These are phyloP conservation scores for Chelonoidis abingdonii DNA, from an alignment of 2,113 vertebrate species.

Conservation along the genomic window DNA sequence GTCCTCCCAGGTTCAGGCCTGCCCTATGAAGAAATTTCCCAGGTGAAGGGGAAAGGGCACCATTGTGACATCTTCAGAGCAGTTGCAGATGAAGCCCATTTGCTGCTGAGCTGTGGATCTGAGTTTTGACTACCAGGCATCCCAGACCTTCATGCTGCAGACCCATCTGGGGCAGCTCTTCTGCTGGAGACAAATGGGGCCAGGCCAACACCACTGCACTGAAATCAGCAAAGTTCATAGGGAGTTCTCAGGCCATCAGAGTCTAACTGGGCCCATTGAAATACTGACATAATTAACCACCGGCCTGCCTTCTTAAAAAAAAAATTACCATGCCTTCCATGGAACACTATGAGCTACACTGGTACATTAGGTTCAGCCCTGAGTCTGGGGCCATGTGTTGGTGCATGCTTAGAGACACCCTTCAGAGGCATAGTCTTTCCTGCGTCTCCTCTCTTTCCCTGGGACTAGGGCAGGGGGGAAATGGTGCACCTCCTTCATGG, in stretches of 20 bases:
- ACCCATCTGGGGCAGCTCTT: neutral
- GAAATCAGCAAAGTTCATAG: neutral
- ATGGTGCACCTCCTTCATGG: no score
- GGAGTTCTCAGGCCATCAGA: neutral
- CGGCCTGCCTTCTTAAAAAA: neutral
- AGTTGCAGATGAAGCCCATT: neutral
- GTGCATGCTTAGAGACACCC: neutral
- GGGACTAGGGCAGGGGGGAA: neutral
- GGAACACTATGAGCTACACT: neutral
- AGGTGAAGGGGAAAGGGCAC: accelerated
- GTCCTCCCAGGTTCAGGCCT: neutral
- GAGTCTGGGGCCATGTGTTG: neutral
- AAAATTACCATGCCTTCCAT: neutral
- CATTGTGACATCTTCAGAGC: neutral
- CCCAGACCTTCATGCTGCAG: neutral
- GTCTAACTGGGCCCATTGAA: neutral
- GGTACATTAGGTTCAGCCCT: neutral
- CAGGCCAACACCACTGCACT: accelerated
- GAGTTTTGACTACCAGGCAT: neutral
- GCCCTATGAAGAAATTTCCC: neutral
- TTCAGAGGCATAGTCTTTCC: neutral
- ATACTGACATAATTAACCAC: accelerated
- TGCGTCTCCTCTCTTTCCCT: neutral
- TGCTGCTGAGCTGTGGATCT: neutral
- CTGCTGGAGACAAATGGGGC: neutral